phyloP scores from a whole-genome alignment of 2,113 vertebrate genomes.

The Xiphias gladius region DNA sequence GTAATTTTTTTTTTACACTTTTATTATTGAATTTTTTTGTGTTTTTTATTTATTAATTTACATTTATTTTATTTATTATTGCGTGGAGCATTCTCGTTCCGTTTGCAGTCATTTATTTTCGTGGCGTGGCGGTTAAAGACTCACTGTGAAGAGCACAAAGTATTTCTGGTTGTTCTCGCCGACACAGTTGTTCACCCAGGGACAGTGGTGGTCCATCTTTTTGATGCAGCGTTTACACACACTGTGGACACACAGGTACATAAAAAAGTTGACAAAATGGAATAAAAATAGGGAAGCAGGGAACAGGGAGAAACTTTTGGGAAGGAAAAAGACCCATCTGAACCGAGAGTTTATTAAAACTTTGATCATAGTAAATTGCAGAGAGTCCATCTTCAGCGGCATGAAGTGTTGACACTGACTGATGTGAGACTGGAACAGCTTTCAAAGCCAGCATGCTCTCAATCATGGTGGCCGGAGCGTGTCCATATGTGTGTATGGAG shows the following conservation, averaged over 20 bases:
- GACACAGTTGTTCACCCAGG: slow-evolving; percentile 99
- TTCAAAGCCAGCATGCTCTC: slow-evolving; percentile 7
- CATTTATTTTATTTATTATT: neutral
- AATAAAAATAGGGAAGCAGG: neutral
- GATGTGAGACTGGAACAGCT: neutral
- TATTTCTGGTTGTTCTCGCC: slow-evolving; percentile 99
- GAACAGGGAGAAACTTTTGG: no score
- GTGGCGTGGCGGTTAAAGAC: slow-evolving; percentile 62
- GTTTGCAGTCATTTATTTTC: no score
- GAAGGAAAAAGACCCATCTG: neutral
- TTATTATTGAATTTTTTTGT: no score
- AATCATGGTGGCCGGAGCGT: neutral
- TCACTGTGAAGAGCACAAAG: slow-evolving; percentile 99
- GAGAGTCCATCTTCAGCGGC: neutral
- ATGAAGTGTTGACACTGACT: neutral
- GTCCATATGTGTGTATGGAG: neutral
- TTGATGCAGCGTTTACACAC: slow-evolving; percentile 98
- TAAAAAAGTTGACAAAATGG: neutral
- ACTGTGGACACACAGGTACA: slow-evolving; percentile 78
- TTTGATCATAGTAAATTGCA: neutral
- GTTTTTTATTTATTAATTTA: no score
- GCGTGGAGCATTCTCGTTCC: no score
- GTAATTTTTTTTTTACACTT: neutral
- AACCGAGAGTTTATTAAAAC: no score
- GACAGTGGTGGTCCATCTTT: slow-evolving; percentile 99